Evolutionary conservation across 2,888 invertebrate species (phyloP).

Genomic region (Sycophila texana): DNA sequence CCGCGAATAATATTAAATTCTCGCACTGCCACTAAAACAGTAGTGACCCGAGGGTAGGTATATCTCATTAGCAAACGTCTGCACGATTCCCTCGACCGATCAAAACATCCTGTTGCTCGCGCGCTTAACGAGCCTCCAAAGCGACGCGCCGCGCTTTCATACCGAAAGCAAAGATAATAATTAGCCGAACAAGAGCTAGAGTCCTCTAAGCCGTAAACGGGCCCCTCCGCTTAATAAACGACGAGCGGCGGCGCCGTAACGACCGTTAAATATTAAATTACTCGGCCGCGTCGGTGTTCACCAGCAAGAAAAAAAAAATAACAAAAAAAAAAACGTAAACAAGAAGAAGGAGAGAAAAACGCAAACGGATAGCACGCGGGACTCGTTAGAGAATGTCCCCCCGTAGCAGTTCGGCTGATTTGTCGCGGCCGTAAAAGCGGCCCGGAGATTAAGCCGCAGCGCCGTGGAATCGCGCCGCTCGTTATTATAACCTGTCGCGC

Average conservation of each 20-base stretch:
- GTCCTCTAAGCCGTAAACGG: neutral
- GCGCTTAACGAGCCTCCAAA: neutral
- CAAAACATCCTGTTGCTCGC: too few species aligned
- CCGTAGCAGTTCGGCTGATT: neutral
- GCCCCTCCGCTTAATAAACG: neutral
- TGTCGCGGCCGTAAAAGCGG: conserved; percentile 25
- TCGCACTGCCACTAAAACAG: too few species aligned
- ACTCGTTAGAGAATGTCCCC: conserved; percentile 14
- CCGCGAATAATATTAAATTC: too few species aligned
- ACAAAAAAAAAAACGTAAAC: neutral
- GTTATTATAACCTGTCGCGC: conserved; percentile 32
- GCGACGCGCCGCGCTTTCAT: neutral
- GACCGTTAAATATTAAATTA: neutral
- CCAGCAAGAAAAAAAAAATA: too few species aligned
- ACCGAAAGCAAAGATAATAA: neutral
- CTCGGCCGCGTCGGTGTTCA: neutral
- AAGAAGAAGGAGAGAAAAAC: too few species aligned
- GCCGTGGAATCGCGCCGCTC: conserved; percentile 6
- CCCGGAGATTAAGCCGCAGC: conserved; percentile 7
- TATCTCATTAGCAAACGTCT: too few species aligned
- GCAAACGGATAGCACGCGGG: neutral
- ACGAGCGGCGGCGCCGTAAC: neutral
- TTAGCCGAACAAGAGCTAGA: conserved; percentile 1
- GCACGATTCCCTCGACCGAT: too few species aligned
- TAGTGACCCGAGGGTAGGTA: too few species aligned